These are phyloP conservation scores for Hippocampus mohnikei DNA, from an alignment of 2,113 vertebrate species.

Conservation along the genomic window DNA sequence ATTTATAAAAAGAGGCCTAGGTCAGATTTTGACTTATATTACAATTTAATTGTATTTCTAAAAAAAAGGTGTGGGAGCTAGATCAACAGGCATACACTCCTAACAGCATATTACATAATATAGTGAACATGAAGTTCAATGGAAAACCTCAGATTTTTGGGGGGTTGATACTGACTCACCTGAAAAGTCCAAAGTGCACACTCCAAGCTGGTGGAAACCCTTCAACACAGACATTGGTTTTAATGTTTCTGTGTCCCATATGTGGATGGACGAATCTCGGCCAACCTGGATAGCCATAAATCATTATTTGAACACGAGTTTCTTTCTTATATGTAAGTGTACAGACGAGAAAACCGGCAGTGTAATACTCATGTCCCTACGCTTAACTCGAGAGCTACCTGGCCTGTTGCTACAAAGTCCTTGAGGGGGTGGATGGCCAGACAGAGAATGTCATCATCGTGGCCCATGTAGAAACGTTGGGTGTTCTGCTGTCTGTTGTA, in stretches of 20 bases:
- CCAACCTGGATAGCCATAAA: constrained; percentile 80
- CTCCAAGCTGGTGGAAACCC: constrained; percentile 91
- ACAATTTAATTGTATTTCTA: too few species aligned
- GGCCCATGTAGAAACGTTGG: constrained; percentile 92
- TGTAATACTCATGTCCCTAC: not conserved
- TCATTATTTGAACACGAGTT: not conserved
- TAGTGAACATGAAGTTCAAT: not conserved
- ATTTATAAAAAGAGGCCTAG: too few species aligned
- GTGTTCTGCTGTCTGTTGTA: constrained; percentile 98
- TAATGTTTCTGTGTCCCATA: constrained; percentile 94
- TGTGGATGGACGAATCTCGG: constrained; percentile 89
- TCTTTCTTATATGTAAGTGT: not conserved
- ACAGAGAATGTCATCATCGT: constrained; percentile 95
- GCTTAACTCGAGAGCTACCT: constrained; percentile 71
- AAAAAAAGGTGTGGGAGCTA: too few species aligned
- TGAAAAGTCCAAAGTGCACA: constrained; percentile 96
- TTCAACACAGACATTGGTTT: constrained; percentile 92
- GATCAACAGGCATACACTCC: not conserved
- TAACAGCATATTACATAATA: not conserved
- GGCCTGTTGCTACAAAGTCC: constrained; percentile 96
- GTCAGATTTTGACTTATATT: too few species aligned
- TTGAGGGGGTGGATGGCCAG: constrained; percentile 93
- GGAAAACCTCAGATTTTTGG: not conserved
- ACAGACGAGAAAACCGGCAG: not conserved
- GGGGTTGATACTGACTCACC: constrained; percentile 69